A percentile compares a stretch with the other conserved stretches of the same genome.
phyloP scores from a whole-genome alignment of 2,113 vertebrate species.

The Mesitornis unicolor region DNA sequence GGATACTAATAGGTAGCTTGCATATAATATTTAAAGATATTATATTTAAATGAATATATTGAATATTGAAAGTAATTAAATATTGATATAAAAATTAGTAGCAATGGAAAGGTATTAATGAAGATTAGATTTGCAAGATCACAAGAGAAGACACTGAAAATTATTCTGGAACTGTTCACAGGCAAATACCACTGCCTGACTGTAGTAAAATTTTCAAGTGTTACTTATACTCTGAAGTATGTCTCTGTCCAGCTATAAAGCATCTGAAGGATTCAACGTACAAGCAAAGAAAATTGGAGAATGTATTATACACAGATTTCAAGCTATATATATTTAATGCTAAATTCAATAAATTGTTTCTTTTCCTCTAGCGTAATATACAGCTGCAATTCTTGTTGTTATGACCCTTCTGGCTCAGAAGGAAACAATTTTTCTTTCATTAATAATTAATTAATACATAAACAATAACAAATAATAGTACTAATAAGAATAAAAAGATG shows the following conservation, averaged over 20 bases:
- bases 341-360: neutral
- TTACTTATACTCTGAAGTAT: neutral
- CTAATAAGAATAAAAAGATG: neutral
- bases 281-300: neutral
- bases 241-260: neutral
- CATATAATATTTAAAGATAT: neutral
- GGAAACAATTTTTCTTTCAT: neutral
- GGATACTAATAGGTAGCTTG: neutral
- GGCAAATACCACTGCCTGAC: neutral
- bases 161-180: neutral
- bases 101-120: neutral
- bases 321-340: neutral
- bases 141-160: neutral
- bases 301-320: neutral
- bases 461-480: neutral
- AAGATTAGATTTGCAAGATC: neutral
- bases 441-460: neutral
- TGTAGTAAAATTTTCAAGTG: neutral
- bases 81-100: neutral
- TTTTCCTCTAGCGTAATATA: neutral
- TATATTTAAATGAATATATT: neutral
- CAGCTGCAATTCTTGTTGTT: neutral
- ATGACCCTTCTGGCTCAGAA: neutral
- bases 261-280: neutral
- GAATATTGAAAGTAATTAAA: neutral